Conservation (phyloP, 2,888 invertebrate genomes). For the Diadegma fenestrale region DNA sequence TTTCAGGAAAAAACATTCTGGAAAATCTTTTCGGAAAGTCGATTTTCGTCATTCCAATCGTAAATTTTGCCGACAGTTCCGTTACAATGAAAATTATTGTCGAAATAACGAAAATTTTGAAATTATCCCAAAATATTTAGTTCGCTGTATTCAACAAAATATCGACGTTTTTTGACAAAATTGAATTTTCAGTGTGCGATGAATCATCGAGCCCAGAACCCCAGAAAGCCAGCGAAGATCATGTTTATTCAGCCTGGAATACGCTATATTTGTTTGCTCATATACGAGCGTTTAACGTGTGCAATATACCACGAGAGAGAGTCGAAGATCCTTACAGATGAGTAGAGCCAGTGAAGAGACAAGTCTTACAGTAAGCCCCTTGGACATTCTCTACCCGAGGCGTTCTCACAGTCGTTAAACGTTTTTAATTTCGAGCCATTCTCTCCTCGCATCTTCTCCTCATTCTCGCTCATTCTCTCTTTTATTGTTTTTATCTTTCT, state of each 20-base stretch:
- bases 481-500: constrained; percentile 43
- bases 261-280: constrained; percentile 10
- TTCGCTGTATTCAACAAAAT: too few relatives aligned
- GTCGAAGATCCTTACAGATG: constrained; percentile 32
- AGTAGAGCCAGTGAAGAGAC: constrained; percentile 48
- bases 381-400: constrained; percentile 71
- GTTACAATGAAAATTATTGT: too few relatives aligned
- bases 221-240: not conserved
- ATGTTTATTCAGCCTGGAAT: constrained; percentile 9
- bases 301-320: constrained; percentile 40
- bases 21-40: too few relatives aligned
- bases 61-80: too few relatives aligned
- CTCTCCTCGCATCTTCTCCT: constrained; percentile 45
- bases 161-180: too few relatives aligned
- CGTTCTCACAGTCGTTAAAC: constrained; percentile 77
- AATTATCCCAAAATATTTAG: too few relatives aligned
- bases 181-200: too few relatives aligned
- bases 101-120: too few relatives aligned
- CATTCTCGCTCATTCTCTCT: constrained; percentile 38
- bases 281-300: constrained; percentile 30
- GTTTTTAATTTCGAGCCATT: constrained; percentile 74
- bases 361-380: constrained; percentile 58
- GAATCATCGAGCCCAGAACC: not conserved
- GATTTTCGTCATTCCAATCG: too few relatives aligned
- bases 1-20: too few relatives aligned